Evolutionary conservation across 2,888 invertebrate species (phyloP).

Genomic region (Lasioglossum vierecki): DNA sequence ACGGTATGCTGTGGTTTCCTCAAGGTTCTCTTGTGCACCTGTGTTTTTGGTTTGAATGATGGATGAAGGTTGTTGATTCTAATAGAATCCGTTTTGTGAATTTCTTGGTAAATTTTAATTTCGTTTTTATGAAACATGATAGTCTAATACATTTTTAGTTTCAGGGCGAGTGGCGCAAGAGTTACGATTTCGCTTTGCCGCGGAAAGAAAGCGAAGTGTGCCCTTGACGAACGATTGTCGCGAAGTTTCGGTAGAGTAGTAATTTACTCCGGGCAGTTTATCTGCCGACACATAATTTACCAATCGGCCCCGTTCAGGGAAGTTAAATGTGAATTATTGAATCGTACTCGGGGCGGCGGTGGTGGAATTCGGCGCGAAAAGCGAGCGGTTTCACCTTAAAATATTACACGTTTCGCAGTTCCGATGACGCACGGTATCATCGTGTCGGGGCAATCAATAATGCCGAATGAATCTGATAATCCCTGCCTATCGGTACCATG

Average conservation of each 20-base stretch:
- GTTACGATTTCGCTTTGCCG: background rate
- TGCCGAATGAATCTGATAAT: slow-evolving; percentile 22
- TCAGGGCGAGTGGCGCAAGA: background rate
- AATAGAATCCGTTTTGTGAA: background rate
- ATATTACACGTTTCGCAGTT: slow-evolving; percentile 28
- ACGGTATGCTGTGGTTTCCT: background rate
- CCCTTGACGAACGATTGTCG: background rate
- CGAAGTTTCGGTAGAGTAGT: background rate
- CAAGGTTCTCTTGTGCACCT: background rate
- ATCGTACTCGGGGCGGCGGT: background rate
- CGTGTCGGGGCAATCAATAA: slow-evolving; percentile 39
- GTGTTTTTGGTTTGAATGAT: background rate
- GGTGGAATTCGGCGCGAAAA: slow-evolving; percentile 27
- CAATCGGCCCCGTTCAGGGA: background rate
- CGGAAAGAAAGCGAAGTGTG: background rate
- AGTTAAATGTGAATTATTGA: slow-evolving; percentile 21
- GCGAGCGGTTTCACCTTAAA: slow-evolving; percentile 26
- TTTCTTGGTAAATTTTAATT: background rate
- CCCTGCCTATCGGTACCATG: slow-evolving; percentile 7
- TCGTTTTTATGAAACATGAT: background rate
- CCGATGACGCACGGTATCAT: slow-evolving; percentile 43
- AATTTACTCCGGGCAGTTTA: background rate
- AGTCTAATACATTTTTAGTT: background rate
- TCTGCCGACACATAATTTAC: background rate
- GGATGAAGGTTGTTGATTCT: background rate